phyloP scores from a whole-genome alignment of 2,888 invertebrate genomes.

The Orthosia gothica region DNA sequence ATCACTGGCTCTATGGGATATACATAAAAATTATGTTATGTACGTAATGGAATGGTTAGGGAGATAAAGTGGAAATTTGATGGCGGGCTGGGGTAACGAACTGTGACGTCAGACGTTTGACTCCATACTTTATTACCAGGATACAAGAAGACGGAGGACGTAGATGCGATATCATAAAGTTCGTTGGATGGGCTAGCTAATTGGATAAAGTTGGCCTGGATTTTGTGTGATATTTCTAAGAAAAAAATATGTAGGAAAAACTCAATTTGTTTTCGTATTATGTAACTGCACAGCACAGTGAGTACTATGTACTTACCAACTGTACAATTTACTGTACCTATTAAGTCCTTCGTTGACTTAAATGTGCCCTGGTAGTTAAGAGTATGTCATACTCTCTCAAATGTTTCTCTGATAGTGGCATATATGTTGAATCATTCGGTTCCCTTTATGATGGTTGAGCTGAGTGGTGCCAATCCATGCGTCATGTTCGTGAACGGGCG shows the following conservation, averaged over 20 bases:
- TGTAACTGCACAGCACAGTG: too few species aligned
- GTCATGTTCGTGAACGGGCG: too few species aligned
- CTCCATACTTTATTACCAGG: slow-evolving; percentile 67
- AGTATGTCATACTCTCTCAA: too few species aligned
- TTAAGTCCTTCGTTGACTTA: too few species aligned
- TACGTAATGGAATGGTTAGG: slow-evolving; percentile 70
- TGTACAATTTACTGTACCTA: too few species aligned
- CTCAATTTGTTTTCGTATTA: too few species aligned
- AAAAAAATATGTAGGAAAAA: slow-evolving; percentile 1
- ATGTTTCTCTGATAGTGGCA: too few species aligned
- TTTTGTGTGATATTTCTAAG: background rate
- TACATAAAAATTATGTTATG: slow-evolving; percentile 72
- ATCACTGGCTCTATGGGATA: slow-evolving; percentile 58
- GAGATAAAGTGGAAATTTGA: slow-evolving; percentile 82
- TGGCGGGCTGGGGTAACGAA: slow-evolving; percentile 79
- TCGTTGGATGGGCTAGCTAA: slow-evolving; percentile 56
- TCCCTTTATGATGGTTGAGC: too few species aligned
- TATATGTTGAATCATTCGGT: too few species aligned
- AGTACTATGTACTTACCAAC: too few species aligned
- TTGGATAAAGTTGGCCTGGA: slow-evolving; percentile 38
- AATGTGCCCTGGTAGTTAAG: too few species aligned
- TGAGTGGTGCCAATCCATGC: too few species aligned
- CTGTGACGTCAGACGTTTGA: slow-evolving; percentile 76
- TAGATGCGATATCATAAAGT: slow-evolving; percentile 45
- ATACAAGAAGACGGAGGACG: slow-evolving; percentile 51